Percentiles rank a stretch among this genome's conserved stretches.
These are phyloP conservation scores for Ophion ventricosus DNA, from an alignment of 2,888 invertebrate species.

Conservation along the genomic window DNA sequence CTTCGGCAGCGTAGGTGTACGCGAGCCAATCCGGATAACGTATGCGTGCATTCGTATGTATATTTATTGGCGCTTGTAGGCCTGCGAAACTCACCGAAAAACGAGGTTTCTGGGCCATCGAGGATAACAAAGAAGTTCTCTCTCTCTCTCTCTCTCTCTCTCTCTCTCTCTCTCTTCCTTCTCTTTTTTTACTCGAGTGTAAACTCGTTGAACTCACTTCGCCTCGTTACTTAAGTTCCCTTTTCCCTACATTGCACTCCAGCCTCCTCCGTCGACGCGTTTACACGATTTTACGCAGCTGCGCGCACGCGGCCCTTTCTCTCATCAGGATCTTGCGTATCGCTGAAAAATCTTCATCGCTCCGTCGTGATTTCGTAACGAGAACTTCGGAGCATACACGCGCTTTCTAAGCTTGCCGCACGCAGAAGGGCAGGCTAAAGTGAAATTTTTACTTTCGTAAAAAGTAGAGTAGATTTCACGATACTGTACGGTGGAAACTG, in stretches of 20 bases:
- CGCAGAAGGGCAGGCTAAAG: background rate
- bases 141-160: slow-evolving; percentile 42
- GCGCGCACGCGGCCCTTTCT: background rate
- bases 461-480: background rate
- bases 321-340: background rate
- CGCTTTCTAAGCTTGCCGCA: background rate
- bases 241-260: slow-evolving; percentile 6
- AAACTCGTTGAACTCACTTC: slow-evolving; percentile 52
- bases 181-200: background rate
- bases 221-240: slow-evolving; percentile 51
- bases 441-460: slow-evolving; percentile 12
- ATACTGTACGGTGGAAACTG: background rate
- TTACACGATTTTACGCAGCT: slow-evolving; percentile 1
- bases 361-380: slow-evolving; percentile 1
- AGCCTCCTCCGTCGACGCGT: background rate
- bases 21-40: slow-evolving; percentile 26
- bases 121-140: slow-evolving; percentile 71
- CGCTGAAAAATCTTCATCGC: slow-evolving; percentile 6
- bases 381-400: background rate
- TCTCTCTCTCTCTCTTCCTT: slow-evolving; percentile 30
- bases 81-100: slow-evolving; percentile 56
- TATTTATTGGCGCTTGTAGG: slow-evolving; percentile 55
- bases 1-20: slow-evolving; percentile 21
- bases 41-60: slow-evolving; percentile 25
- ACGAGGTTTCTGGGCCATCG: slow-evolving; percentile 77